phyloP scores from a whole-genome alignment of 2,888 invertebrate species.

The Homarus gammarus region DNA sequence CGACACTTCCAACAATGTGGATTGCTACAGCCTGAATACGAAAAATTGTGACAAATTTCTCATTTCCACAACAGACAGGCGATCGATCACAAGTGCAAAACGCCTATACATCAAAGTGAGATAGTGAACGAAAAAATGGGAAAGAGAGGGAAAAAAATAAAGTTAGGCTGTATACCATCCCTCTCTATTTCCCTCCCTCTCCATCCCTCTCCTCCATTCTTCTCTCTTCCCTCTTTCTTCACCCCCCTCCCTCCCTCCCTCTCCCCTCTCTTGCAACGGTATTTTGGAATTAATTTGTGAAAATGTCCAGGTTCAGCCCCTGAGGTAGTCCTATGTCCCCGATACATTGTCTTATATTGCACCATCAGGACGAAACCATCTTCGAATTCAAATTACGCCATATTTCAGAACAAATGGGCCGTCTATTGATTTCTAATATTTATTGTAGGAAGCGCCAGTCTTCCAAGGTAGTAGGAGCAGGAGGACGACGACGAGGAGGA shows the following conservation, averaged over 20 bases:
- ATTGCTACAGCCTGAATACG: neutral
- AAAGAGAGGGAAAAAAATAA: neutral
- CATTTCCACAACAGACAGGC: slow-evolving; percentile 33
- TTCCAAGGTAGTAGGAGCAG: slow-evolving; percentile 31
- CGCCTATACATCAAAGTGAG: neutral
- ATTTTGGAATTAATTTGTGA: no score
- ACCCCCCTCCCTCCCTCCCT: neutral
- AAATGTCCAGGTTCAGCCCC: neutral
- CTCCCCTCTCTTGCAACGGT: no score
- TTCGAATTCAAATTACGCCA: slow-evolving; percentile 53
- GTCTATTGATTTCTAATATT: slow-evolving; percentile 64
- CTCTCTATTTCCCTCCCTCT: neutral
- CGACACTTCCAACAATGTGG: neutral
- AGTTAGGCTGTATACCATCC: no score
- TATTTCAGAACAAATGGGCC: slow-evolving; percentile 55
- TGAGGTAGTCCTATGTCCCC: neutral
- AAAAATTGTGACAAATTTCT: slow-evolving; percentile 26
- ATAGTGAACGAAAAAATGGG: neutral
- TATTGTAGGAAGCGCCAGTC: slow-evolving; percentile 45
- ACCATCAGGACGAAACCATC: slow-evolving; percentile 36
- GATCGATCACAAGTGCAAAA: slow-evolving; percentile 22
- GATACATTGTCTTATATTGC: slow-evolving; percentile 46
- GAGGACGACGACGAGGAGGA: neutral
- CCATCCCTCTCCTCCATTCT: neutral
- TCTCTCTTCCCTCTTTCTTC: no score